Conservation (phyloP, 35 echinoderm and acorn worm genomes). For the Hemicentrotus pulcherrimus region DNA sequence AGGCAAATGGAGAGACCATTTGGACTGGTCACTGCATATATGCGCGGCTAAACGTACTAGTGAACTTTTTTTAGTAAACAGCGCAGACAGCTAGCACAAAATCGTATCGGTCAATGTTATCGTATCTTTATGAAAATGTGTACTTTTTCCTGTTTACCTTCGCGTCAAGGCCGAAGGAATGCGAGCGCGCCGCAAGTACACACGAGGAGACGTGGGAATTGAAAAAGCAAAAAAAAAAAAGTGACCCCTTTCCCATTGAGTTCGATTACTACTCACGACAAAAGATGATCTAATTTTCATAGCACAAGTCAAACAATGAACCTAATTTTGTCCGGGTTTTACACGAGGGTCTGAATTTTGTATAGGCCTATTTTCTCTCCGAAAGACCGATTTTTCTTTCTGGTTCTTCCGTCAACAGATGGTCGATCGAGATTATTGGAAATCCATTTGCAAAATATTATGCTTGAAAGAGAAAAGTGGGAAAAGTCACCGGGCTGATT, state of each 20-base stretch:
- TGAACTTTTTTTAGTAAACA: background rate
- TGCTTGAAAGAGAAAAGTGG: background rate
- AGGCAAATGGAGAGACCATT: background rate
- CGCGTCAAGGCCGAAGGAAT: constrained; percentile 12
- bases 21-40: background rate
- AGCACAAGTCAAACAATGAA: background rate
- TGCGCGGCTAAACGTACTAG: background rate
- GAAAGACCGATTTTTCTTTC: background rate
- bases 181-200: constrained; percentile 6
- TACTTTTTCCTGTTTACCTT: constrained; percentile 16
- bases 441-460: background rate
- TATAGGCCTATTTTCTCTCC: background rate
- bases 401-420: background rate
- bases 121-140: constrained; percentile 29
- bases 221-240: background rate
- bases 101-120: constrained; percentile 34
- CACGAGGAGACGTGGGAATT: background rate
- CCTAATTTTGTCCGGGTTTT: background rate
- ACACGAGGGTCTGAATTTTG: background rate
- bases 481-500: background rate
- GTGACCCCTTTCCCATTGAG: background rate
- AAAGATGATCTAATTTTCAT: constrained; percentile 30
- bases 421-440: background rate
- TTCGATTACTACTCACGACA: background rate
- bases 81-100: background rate